Percentiles rank a stretch among this genome's conserved stretches.
These are phyloP conservation scores for Bombus terrestris DNA, from an alignment of 1,140 invertebrate genomes.

Conservation along the genomic window DNA sequence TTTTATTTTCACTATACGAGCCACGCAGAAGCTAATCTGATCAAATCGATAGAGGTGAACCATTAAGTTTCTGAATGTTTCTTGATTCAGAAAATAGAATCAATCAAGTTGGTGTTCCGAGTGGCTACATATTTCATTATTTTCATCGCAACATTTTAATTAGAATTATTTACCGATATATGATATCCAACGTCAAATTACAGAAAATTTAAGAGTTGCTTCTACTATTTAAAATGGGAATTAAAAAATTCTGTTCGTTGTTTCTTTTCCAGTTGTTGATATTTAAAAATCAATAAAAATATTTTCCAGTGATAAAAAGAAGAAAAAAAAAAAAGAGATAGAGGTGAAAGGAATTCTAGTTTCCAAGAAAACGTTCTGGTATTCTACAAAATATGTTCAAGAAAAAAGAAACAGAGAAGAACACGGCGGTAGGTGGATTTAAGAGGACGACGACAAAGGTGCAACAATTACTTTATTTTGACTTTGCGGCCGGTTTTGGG, in stretches of 20 bases:
- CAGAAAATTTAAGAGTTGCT: too few species aligned
- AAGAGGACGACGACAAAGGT: slow-evolving; percentile 44
- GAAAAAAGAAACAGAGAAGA: neutral
- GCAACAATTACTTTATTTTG: slow-evolving; percentile 75
- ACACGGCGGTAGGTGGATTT: neutral
- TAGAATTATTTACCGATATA: too few species aligned
- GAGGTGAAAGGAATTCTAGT: neutral
- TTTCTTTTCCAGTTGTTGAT: too few species aligned
- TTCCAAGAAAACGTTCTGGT: neutral
- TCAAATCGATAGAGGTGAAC: too few species aligned
- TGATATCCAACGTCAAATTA: too few species aligned
- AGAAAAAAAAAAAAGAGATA: neutral
- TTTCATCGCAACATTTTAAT: too few species aligned
- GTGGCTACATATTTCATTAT: too few species aligned
- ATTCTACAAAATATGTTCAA: neutral
- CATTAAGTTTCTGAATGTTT: too few species aligned
- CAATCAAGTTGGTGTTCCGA: too few species aligned
- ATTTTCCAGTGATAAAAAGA: neutral
- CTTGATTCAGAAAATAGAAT: too few species aligned
- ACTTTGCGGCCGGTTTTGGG: slow-evolving; percentile 61
- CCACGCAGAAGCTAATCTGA: too few species aligned
- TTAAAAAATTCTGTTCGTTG: neutral
- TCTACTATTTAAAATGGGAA: neutral
- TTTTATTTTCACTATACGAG: too few species aligned
- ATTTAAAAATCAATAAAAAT: neutral